Conservation (phyloP, 2,888 invertebrate genomes). For the Caenorhabditis macrosperma region DNA sequence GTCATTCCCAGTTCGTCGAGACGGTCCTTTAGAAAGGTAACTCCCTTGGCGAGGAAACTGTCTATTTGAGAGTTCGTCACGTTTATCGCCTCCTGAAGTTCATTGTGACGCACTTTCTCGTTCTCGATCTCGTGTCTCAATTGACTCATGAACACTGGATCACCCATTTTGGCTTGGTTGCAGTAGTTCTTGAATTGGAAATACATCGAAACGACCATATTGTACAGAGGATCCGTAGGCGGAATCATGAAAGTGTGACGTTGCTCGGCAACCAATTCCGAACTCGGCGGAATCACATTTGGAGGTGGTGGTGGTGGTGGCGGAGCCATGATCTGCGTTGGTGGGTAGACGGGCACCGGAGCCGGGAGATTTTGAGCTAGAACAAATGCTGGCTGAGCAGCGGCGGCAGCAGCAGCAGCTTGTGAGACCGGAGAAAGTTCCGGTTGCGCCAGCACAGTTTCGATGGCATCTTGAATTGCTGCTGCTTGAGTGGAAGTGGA, state of each 20-base stretch:
- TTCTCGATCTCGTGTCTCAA: slow-evolving; percentile 26
- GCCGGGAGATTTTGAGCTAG: not conserved
- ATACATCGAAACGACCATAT: slow-evolving; percentile 46
- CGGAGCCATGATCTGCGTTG: not conserved
- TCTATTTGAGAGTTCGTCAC: slow-evolving; percentile 19
- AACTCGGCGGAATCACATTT: slow-evolving; percentile 20
- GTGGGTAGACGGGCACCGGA: slow-evolving; percentile 19
- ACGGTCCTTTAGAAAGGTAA: slow-evolving; percentile 35
- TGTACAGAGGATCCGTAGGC: slow-evolving; percentile 57
- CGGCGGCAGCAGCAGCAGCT: too few species aligned
- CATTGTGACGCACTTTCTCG: slow-evolving; percentile 15
- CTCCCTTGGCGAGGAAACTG: slow-evolving; percentile 35
- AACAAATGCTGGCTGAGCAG: too few species aligned
- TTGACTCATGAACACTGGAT: slow-evolving; percentile 5
- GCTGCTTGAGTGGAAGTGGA: not conserved
- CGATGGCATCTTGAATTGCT: slow-evolving; percentile 22
- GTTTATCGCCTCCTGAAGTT: not conserved
- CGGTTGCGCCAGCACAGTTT: not conserved
- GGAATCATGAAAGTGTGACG: slow-evolving; percentile 60
- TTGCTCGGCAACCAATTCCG: slow-evolving; percentile 23
- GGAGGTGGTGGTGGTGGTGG: not conserved
- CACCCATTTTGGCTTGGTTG: slow-evolving; percentile 11
- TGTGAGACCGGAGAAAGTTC: not conserved
- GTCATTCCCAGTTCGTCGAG: slow-evolving; percentile 66
- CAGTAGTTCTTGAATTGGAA: slow-evolving; percentile 28